Percentiles rank a stretch among this genome's conserved stretches.
Conservation (phyloP, 2,113 vertebrate species). For the Macroglossus sobrinus region DNA sequence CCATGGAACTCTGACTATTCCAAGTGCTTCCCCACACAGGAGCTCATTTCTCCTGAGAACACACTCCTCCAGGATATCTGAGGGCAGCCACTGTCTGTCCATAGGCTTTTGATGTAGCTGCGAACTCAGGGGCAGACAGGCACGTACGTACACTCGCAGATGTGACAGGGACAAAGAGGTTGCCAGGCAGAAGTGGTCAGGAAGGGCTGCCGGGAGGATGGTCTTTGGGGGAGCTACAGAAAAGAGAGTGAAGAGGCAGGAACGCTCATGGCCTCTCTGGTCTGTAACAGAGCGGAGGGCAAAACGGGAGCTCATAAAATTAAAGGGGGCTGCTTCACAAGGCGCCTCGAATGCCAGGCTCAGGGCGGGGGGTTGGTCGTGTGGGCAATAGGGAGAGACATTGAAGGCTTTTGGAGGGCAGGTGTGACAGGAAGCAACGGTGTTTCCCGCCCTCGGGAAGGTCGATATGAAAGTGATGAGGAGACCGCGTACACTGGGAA, state of each 20-base stretch:
- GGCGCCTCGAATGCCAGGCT: neutral
- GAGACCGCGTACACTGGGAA: neutral
- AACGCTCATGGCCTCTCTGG: neutral
- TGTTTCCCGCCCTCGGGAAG: neutral
- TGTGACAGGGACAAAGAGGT: neutral
- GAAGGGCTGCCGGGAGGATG: neutral
- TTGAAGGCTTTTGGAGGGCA: neutral
- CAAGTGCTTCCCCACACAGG: neutral
- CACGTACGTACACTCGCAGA: neutral
- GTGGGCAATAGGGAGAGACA: neutral
- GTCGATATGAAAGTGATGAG: neutral
- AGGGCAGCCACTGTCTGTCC: neutral
- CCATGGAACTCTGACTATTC: neutral
- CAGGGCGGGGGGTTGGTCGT: neutral
- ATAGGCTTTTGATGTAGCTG: neutral
- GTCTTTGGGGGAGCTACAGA: neutral
- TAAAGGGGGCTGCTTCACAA: neutral
- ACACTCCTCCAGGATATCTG: neutral
- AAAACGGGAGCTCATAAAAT: neutral
- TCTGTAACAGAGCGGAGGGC: neutral
- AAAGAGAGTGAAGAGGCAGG: neutral
- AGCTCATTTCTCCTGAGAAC: neutral
- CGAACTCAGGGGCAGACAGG: neutral
- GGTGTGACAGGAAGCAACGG: neutral
- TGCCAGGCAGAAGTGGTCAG: neutral